Base-by-base conservation (phyloP, 2,113 vertebrate genomes). In the Zosterops japonicus region DNA sequence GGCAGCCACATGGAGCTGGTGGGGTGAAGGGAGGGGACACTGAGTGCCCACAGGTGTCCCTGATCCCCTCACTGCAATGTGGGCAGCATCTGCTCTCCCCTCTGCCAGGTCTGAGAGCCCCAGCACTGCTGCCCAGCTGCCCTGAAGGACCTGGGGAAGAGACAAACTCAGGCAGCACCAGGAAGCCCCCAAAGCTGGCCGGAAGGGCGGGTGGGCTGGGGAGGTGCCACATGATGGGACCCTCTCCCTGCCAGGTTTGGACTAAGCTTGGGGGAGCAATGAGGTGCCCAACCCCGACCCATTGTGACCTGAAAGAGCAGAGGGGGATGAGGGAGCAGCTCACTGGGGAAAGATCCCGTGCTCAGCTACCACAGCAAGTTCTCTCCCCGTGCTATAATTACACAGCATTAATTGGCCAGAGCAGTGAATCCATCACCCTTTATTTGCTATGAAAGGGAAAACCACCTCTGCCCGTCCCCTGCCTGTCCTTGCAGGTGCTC, bases 11-110 rank as follows among this genome's bases (percentile, higher is more conserved):
- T 0, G 15, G 44, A n/a, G 33, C 55, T 0, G 0, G 24, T 3
- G 6, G 25, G 42, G 59, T 0, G 0, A 60, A 41, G 33, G 36
- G 50, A 57, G 15, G 36, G 39, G 53, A 71, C 11, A 18, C 46
- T 11, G 23, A n/a, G 14, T 33, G 39, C 59, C 44, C 27, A 46
- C 21, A 46, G 21, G 25, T 78, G 44, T 47, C 52, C 42, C 53
- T 80, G 36, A 44, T 8, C 6, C 18, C 33, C 8, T 0, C 22
- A 5, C 55, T 64, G 36, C 0, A 0, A 46, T 6, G 4, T 39
- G 19, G 28, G 56, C 42, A 76, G 56, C 50, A 17, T 35, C 46
- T 63, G 49, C 55, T 47, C 25, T 41, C 28, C 10, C 2, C 8
- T 35, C 47, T 42, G 55, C 29, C 23, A 12, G 27, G 42, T 47